Conservation (phyloP, 2,113 vertebrate genomes). For the Coturnix japonica region DNA sequence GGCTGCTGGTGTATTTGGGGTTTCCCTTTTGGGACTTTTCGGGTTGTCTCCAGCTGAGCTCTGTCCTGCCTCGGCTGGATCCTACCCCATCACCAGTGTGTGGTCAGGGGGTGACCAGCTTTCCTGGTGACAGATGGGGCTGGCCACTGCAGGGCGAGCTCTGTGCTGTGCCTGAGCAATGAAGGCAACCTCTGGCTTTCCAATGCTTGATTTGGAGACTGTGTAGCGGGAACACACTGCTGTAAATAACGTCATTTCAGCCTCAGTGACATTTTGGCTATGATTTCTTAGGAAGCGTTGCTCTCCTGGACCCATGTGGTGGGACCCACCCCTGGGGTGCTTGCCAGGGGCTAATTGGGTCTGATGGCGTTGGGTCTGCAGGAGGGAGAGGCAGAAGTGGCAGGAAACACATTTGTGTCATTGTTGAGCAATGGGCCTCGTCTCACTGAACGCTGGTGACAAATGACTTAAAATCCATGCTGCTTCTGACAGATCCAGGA, state of each 20-base stretch:
- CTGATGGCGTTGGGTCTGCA: not conserved
- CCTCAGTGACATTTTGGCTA: not conserved
- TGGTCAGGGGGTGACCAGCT: not conserved
- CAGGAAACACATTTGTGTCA: conserved; percentile 17
- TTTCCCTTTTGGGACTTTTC: not conserved
- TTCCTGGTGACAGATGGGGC: not conserved
- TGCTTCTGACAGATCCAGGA: not conserved
- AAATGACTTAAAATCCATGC: not conserved
- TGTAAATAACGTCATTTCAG: not conserved
- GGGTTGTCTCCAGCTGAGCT: not conserved
- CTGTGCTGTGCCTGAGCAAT: not conserved
- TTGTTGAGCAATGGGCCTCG: not conserved
- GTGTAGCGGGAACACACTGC: not conserved
- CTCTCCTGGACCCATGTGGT: not conserved
- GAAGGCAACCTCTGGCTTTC: not conserved
- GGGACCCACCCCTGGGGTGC: not conserved
- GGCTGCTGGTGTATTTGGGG: not conserved
- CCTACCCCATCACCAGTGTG: accelerated
- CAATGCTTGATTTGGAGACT: not conserved
- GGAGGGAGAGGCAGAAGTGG: not conserved
- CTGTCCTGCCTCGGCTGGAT: not conserved
- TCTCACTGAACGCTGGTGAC: conserved; percentile 11
- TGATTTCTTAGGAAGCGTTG: conserved; percentile 29
- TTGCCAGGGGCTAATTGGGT: conserved; percentile 37
- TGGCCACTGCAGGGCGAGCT: accelerated